Evolutionary conservation across 2,113 vertebrate genomes (phyloP).

Genomic region (Notiomystis cincta): DNA sequence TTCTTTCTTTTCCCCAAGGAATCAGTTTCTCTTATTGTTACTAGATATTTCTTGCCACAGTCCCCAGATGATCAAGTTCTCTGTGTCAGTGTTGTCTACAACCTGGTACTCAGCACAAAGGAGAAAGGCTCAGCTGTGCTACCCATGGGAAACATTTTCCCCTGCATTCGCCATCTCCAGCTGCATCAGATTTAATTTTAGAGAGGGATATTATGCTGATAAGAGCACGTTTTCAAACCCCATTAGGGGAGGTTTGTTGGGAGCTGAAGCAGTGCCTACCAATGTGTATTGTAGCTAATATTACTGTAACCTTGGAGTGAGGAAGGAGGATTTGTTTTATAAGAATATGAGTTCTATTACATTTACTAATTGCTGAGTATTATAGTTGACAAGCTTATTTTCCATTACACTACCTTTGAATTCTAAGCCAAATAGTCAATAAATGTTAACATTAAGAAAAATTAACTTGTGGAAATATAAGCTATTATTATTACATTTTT

Average conservation of each 20-base stretch:
- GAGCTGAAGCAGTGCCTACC: neutral
- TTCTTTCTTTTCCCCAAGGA: neutral
- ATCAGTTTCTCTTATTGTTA: neutral
- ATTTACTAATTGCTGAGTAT: neutral
- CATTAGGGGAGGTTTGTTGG: neutral
- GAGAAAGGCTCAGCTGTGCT: neutral
- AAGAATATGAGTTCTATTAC: neutral
- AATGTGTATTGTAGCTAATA: neutral
- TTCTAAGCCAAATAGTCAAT: neutral
- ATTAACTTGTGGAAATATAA: neutral
- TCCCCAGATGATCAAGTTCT: neutral
- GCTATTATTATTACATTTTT: neutral
- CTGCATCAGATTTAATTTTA: constrained; percentile 33
- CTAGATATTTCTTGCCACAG: neutral
- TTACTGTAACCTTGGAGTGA: neutral
- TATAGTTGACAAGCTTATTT: neutral
- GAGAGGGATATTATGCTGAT: neutral
- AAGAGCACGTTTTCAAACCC: neutral
- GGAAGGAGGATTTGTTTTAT: neutral
- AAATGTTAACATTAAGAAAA: neutral
- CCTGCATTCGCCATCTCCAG: constrained; percentile 21
- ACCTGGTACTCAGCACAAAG: neutral
- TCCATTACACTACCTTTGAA: neutral
- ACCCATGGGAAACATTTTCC: neutral
- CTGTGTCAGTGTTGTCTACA: neutral